phyloP scores from a whole-genome alignment of 2,888 invertebrate species.

The Drosophila pseudotalamancana region DNA sequence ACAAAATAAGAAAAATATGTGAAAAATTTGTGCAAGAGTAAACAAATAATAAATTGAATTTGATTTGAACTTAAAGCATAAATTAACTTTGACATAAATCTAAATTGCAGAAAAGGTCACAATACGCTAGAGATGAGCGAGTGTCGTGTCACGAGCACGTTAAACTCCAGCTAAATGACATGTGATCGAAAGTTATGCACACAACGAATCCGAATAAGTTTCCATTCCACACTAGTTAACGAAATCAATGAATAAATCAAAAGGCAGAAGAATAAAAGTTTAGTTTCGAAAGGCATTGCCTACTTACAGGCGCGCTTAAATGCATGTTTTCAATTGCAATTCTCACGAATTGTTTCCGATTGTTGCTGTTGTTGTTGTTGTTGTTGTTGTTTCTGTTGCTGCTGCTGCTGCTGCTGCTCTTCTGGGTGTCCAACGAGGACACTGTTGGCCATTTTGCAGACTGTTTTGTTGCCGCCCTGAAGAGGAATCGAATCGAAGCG shows the following conservation, averaged over 20 bases:
- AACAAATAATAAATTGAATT: constrained; percentile 2
- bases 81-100: not conserved
- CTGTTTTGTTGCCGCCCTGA: constrained; percentile 13
- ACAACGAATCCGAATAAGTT: not conserved
- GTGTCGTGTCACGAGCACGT: constrained; percentile 8
- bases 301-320: constrained; percentile 52
- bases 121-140: constrained; percentile 1
- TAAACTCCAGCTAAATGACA: not conserved
- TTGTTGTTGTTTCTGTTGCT: constrained; percentile 7
- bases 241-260: not conserved
- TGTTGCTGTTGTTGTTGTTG: constrained; percentile 18
- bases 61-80: not conserved
- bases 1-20: constrained; percentile 2
- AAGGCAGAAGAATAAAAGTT: not conserved
- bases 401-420: constrained; percentile 13
- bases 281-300: constrained; percentile 35
- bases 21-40: not conserved
- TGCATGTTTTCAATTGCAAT: constrained; percentile 19
- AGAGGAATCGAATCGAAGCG: constrained; percentile 12
- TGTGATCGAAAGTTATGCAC: not conserved
- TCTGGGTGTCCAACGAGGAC: no score
- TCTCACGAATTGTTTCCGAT: constrained; percentile 20
- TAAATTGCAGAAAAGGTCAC: no score
- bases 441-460: constrained; percentile 7
- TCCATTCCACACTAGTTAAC: not conserved